Percentiles rank a stretch among this genome's conserved stretches.
Evolutionary conservation across 2,888 invertebrate species (phyloP).

Genomic region (Tenthredo livida): DNA sequence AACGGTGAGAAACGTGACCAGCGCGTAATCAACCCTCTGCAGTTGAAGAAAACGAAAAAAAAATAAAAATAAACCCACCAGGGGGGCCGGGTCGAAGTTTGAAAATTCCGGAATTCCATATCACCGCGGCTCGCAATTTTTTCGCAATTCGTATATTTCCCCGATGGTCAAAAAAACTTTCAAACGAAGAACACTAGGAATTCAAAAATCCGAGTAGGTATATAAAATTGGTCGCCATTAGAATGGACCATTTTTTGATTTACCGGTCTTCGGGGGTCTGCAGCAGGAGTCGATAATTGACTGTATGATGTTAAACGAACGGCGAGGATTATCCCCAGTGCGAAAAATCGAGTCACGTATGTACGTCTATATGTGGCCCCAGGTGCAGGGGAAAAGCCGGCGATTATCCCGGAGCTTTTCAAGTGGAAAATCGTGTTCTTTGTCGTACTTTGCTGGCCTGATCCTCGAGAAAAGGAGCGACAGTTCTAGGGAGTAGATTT

Average conservation of each 20-base stretch:
- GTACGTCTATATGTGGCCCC: neutral
- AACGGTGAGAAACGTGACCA: neutral
- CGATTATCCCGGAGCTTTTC: constrained; percentile 26
- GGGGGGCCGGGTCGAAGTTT: no score
- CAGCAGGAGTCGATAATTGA: neutral
- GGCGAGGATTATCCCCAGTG: neutral
- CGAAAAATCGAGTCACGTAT: neutral
- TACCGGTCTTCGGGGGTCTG: neutral
- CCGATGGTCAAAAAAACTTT: no score
- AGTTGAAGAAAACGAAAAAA: neutral
- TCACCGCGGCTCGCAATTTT: no score
- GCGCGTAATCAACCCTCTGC: neutral
- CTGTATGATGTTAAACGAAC: neutral
- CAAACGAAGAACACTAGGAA: no score
- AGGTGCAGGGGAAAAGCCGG: neutral
- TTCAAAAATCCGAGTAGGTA: no score
- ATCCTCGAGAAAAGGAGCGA: neutral
- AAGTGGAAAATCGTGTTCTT: constrained; percentile 41
- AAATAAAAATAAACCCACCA: no score
- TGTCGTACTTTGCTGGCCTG: neutral
- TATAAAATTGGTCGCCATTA: no score
- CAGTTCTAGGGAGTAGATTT: neutral
- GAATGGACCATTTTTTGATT: no score
- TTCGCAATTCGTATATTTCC: no score
- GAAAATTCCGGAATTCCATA: no score